Evolutionary conservation across 2,888 invertebrate species (phyloP).

Genomic region (Spisula subtruncata): DNA sequence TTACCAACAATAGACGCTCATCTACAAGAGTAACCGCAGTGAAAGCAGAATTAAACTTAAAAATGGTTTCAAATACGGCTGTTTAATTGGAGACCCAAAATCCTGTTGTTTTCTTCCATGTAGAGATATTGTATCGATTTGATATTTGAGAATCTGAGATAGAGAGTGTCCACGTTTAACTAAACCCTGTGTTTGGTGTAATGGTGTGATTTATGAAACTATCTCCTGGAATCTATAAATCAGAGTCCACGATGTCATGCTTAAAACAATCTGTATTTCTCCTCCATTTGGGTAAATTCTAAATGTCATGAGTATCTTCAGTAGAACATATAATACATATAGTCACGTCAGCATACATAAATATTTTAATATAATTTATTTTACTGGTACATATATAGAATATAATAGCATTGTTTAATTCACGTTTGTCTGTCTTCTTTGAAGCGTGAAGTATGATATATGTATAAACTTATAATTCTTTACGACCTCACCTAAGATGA

Average conservation of each 20-base stretch:
- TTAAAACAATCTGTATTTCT: neutral
- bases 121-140: neutral
- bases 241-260: neutral
- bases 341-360: neutral
- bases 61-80: neutral
- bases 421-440: too few relatives aligned
- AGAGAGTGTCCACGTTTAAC: neutral
- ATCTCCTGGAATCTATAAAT: slow-evolving; percentile 12
- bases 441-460: too few relatives aligned
- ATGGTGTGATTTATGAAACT: neutral
- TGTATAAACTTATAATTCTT: too few relatives aligned
- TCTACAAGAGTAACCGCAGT: too few relatives aligned
- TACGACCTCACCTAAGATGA: too few relatives aligned
- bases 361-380: too few relatives aligned
- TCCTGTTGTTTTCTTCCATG: too few relatives aligned
- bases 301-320: neutral
- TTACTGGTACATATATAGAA: too few relatives aligned
- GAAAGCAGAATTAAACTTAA: neutral
- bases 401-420: too few relatives aligned
- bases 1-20: too few relatives aligned
- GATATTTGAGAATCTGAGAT: neutral
- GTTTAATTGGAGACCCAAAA: neutral
- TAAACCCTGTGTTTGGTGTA: neutral
- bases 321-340: neutral
- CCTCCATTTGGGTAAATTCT: neutral